These are phyloP conservation scores for Myotis brandtii DNA, from an alignment of 2,113 vertebrate genomes.

Conservation along the genomic window DNA sequence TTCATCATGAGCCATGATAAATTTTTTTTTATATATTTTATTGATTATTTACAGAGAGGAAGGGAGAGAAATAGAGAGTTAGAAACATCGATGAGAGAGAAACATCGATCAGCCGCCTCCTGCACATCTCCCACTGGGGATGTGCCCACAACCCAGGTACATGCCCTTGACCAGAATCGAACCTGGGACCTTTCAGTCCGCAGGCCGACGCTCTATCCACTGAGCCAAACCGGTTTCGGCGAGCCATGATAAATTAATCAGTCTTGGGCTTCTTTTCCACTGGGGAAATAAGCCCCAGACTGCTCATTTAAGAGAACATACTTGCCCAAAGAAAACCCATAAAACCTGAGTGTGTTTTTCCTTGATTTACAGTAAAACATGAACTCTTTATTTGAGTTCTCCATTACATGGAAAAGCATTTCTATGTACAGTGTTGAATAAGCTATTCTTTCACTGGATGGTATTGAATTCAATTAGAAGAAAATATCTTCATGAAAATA, in stretches of 20 bases:
- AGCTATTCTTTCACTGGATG: constrained; percentile 61
- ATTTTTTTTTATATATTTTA: too few species aligned
- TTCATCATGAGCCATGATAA: constrained; percentile 40
- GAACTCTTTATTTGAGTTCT: constrained; percentile 53
- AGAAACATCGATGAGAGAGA: too few species aligned
- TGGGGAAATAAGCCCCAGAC: constrained; percentile 39
- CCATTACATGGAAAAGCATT: constrained; percentile 45
- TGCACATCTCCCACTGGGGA: too few species aligned
- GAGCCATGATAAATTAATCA: constrained; percentile 47
- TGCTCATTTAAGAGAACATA: constrained; percentile 37
- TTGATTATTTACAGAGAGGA: too few species aligned
- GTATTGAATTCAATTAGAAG: constrained; percentile 72
- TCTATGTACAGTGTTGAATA: constrained; percentile 63
- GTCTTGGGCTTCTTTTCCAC: constrained; percentile 28
- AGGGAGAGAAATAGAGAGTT: too few species aligned
- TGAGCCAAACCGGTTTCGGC: too few species aligned
- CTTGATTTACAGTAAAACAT: constrained; percentile 59
- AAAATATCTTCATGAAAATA: constrained; percentile 72
- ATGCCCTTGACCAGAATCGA: too few species aligned
- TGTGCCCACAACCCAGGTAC: too few species aligned
- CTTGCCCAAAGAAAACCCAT: constrained; percentile 57
- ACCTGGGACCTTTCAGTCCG: too few species aligned
- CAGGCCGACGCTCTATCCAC: too few species aligned
- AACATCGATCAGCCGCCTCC: too few species aligned
- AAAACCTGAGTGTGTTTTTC: constrained; percentile 41